Percentiles rank a stretch among this genome's conserved stretches.
phyloP scores from a whole-genome alignment of 2,888 invertebrate genomes.

The Diadegma fenestrale region DNA sequence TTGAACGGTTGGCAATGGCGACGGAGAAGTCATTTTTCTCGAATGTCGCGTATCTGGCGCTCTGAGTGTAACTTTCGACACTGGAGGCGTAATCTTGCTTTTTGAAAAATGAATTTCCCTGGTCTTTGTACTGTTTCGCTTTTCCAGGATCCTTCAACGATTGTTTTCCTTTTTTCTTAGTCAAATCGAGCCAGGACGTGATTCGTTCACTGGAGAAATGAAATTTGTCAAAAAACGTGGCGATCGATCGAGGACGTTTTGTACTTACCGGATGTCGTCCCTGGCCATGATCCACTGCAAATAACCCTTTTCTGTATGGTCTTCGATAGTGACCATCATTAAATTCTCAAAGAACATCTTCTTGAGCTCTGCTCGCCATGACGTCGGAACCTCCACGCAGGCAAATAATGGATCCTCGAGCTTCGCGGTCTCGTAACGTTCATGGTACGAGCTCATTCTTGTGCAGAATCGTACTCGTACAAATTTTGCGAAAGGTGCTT shows the following conservation, averaged over 20 bases:
- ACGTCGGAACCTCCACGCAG: conserved; percentile 68
- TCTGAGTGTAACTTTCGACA: conserved; percentile 87
- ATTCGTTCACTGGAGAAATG: conserved; percentile 78
- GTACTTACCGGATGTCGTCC: conserved; percentile 71
- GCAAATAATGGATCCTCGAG: too few species aligned
- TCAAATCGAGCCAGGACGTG: conserved; percentile 80
- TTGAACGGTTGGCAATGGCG: conserved; percentile 90
- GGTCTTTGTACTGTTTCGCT: conserved; percentile 83
- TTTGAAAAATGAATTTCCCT: conserved; percentile 88
- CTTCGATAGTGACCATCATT: conserved; percentile 29
- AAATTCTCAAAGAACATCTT: conserved; percentile 51
- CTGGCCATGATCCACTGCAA: conserved; percentile 73
- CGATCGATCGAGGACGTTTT: neutral
- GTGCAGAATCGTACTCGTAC: too few species aligned
- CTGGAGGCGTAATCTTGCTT: conserved; percentile 86
- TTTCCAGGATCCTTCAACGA: conserved; percentile 78
- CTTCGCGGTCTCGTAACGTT: neutral
- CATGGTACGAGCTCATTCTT: too few species aligned
- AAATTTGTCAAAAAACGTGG: neutral
- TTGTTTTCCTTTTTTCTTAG: conserved; percentile 75
- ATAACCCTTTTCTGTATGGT: conserved; percentile 74
- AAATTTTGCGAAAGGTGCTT: too few species aligned
- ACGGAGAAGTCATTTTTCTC: conserved; percentile 87
- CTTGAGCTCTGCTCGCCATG: conserved; percentile 73
- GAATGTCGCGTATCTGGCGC: conserved; percentile 87